Evolutionary conservation across 2,113 vertebrate species (phyloP), one percentile per base, ranked within the genome.

Genomic region (Chaetorhynchus papuensis): DNA sequence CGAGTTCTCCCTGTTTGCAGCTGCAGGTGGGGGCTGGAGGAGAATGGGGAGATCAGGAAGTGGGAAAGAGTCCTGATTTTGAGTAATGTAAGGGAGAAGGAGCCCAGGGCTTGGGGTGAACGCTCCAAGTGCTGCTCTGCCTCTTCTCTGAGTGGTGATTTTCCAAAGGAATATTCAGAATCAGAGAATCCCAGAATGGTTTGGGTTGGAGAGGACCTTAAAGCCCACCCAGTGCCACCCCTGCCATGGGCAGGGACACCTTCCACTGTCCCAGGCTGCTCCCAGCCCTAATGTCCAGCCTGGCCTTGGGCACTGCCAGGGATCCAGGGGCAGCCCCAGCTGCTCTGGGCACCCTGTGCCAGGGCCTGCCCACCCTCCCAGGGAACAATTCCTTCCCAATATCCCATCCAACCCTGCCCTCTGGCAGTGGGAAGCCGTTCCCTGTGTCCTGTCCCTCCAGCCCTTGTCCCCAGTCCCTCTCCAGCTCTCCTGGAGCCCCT

Each of bases 201-300:
- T 35, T 68, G 19, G 16, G 9, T 26, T 18, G 69, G 45, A 14
- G 57, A 13, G 15, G 28, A 22, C 28, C 5, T 45, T 0, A 39
- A 12, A 41, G 1, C 3, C 3, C 45, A 45, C 1, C 22, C 27
- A 9, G 5, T 28, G 0, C 35, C 42, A 35, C 21, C 57, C 14
- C 50, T 23, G 35, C 44, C 44, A 16, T n/a, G 56, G 61, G 44
- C 69, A 89, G 69, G 53, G 39, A n/a, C 69, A n/a, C 7, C 53
- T 68, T 0, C 69, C 78, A 39, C 45, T 30, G 26, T 11, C 60
- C 45, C 77, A 66, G 60, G 60, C 5, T 44, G 77, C 68, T 89
- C 68, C 57, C 1, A 71, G 9, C 49, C 35, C 31, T 35, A 49
- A 0, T 14, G 31, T 23, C 57, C 68, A 74, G 0, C 77, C 45